A percentile compares a stretch with the other conserved stretches of the same genome.
phyloP scores from a whole-genome alignment of 2,797 vertebrate species.

The Muscicapa comitata region DNA sequence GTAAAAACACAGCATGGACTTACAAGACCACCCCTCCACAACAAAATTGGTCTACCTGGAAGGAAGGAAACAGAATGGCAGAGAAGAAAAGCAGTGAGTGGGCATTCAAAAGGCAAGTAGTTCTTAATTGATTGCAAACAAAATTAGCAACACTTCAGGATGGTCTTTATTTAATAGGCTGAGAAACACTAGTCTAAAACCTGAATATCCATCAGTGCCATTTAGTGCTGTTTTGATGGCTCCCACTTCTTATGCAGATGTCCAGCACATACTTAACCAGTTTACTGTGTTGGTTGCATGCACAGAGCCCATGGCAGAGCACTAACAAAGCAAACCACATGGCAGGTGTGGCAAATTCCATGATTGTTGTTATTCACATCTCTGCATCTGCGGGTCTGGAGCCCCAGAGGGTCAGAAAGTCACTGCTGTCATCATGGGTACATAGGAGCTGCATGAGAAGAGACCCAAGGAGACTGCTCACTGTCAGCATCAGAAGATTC shows the following conservation, averaged over 20 bases:
- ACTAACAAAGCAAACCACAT: neutral
- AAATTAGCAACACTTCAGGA: neutral
- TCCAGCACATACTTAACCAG: neutral
- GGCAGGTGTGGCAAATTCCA: neutral
- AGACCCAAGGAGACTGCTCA: neutral
- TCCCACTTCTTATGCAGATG: neutral
- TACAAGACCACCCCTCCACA: neutral
- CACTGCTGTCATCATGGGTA: neutral
- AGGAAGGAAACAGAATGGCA: neutral
- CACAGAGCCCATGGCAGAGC: neutral
- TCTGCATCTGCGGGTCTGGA: neutral
- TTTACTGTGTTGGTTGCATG: neutral
- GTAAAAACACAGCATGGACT: neutral
- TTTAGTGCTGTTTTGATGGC: neutral
- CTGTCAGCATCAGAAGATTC: neutral
- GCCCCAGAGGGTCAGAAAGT: neutral
- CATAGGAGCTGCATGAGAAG: neutral
- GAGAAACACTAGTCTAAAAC: neutral
- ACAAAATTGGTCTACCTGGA: neutral
- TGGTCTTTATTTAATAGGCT: neutral
- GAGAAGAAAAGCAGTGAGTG: neutral
- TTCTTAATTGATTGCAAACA: neutral
- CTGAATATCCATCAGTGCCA: neutral
- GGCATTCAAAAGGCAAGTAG: neutral
- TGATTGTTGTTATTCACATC: neutral